These are phyloP conservation scores for Eueremaeus valkanovi DNA, from an alignment of 2,888 invertebrate genomes.

Conservation along the genomic window DNA sequence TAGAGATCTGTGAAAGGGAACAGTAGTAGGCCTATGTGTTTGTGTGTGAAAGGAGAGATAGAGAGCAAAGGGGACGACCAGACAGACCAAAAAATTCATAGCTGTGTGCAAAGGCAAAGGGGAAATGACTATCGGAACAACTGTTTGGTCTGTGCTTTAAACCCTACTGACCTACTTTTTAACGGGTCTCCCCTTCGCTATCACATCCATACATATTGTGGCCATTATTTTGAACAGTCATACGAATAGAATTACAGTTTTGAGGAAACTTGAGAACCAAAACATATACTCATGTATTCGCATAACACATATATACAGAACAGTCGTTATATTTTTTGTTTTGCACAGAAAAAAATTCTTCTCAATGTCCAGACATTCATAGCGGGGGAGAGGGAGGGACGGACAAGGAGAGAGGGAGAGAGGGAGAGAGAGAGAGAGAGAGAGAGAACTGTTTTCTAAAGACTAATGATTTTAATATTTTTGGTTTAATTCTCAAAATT, in stretches of 20 bases:
- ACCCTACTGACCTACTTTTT: constrained; percentile 18
- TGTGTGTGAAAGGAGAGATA: not conserved
- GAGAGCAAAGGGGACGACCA: constrained; percentile 29
- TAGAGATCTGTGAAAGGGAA: not conserved
- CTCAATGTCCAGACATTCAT: not conserved
- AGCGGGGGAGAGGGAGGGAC: not conserved
- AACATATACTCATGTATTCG: not conserved
- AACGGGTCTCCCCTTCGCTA: not conserved
- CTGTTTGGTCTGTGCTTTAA: not conserved
- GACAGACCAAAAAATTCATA: constrained; percentile 16
- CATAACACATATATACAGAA: not conserved
- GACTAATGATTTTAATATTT: too few relatives aligned
- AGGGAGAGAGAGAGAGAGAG: not conserved
- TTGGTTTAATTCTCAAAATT: too few relatives aligned
- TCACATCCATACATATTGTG: not conserved
- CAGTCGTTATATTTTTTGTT: not conserved
- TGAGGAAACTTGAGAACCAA: constrained; percentile 9
- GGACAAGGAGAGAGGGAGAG: not conserved
- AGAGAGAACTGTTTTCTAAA: not conserved
- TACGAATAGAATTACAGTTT: not conserved
- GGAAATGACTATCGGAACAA: not conserved
- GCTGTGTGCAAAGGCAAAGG: not conserved
- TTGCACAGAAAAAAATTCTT: not conserved
- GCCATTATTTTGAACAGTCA: not conserved
- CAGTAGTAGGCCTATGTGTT: not conserved